Base-by-base conservation (phyloP, 2,888 invertebrate species). In the Caenorhabditis parvicauda region DNA sequence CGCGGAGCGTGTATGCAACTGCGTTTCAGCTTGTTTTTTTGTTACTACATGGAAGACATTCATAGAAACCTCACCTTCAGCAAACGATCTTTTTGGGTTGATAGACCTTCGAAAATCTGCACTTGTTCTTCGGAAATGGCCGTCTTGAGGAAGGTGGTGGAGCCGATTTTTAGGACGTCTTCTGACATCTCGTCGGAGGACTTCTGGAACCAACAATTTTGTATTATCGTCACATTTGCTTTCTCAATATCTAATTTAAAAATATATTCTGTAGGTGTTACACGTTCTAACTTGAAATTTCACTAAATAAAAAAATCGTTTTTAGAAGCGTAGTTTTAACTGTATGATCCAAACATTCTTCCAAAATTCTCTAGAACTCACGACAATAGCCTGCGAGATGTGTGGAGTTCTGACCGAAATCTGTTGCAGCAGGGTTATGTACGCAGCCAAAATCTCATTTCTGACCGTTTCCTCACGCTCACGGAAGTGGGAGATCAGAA, bases 391-490 rank as follows among this genome's bases (percentile, higher is more conserved):
- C 21, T 54, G 54, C 37, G 49, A 49, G 17, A 63, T 44, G 45
- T 59, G 37, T 4, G 59, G 67, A 29, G 73, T 48, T 24, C 67
- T 41, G 0, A 91, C 88, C 51, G 89, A 87, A 0, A 96, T 95
- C 81, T 94, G 94, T 63, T 90, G 87, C 66, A 98, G 82, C 37
- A 99, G 84, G 0, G 95, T 91, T 54, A 94, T 90, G 82, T 94
- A 96, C 0, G 95, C 94, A 80, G 92, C 91, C 81, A 98, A 90
- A 64, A 98, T 92, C 82, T 98, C 79, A 27, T 54, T 45, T 17
- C 96, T 95, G 0, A 99, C 98, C 82, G 95, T 98, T 84, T 99
- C 98, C 83, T 99, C 98, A 32, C 96, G 39, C 44, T 72, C 72
- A 49, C 69, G 70, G 58, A 78, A 95, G 81, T 96, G 87, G 1